Conservation (phyloP, 2,797 vertebrate species). For the Paedocypris micromegethes region DNA sequence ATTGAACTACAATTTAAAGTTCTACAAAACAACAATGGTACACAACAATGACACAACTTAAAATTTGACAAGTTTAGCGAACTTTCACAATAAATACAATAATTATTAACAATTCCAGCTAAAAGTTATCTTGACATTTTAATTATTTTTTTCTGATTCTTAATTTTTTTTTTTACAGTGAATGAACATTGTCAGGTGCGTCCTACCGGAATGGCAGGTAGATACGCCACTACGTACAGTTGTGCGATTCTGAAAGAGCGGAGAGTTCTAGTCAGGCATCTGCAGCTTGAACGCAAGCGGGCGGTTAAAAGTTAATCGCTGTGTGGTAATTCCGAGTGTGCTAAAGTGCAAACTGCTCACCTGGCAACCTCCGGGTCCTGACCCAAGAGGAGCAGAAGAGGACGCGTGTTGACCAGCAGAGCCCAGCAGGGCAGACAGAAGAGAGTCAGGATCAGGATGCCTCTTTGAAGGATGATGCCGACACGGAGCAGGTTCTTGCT, state of each 20-base stretch:
- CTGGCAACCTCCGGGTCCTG: conserved; percentile 79
- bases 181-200: background rate
- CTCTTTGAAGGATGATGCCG: conserved; percentile 81
- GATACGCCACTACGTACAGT: conserved; percentile 79
- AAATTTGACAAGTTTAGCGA: too few species aligned
- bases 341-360: conserved; percentile 54
- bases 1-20: too few species aligned
- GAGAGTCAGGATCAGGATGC: conserved; percentile 76
- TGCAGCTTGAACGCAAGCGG: background rate
- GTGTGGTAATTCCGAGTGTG: background rate
- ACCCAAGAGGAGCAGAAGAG: conserved; percentile 70
- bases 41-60: too few species aligned
- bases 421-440: conserved; percentile 90
- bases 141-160: too few species aligned
- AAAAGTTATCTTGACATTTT: too few species aligned
- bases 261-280: background rate
- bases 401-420: conserved; percentile 78
- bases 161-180: background rate
- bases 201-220: conserved; percentile 88
- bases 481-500: conserved; percentile 79
- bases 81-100: too few species aligned
- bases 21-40: too few species aligned
- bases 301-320: background rate
- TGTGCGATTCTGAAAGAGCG: conserved; percentile 79
- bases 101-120: too few species aligned